phyloP scores from a whole-genome alignment of 2,113 vertebrate species.

The Hystrix cristata region DNA sequence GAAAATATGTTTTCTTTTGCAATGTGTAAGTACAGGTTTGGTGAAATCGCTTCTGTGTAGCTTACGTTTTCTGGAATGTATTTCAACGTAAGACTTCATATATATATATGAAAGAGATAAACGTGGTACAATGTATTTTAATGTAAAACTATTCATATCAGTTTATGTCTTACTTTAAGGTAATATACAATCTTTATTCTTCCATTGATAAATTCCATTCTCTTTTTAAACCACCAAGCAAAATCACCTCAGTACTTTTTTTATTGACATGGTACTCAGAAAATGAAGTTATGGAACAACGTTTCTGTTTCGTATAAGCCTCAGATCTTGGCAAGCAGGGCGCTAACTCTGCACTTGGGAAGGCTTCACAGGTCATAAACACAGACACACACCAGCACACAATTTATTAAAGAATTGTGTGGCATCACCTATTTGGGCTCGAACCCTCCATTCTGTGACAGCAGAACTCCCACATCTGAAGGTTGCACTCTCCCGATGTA shows the following conservation, averaged over 20 bases:
- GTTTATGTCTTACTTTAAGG: constrained; percentile 5
- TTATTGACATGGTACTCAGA: background rate
- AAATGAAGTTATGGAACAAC: background rate
- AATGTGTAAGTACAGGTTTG: constrained; percentile 14
- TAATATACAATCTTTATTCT: background rate
- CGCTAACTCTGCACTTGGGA: background rate
- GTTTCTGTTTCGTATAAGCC: background rate
- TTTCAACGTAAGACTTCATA: background rate
- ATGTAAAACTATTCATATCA: constrained; percentile 1
- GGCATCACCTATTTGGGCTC: background rate
- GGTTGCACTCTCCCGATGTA: background rate
- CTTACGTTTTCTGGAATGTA: constrained; percentile 26
- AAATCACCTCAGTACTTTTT: background rate
- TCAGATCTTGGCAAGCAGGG: background rate
- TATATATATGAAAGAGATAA: background rate
- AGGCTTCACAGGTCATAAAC: background rate
- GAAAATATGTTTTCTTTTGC: constrained; percentile 26
- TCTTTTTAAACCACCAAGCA: constrained; percentile 22
- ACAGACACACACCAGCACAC: background rate
- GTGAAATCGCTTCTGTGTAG: constrained; percentile 36
- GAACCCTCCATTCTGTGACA: background rate
- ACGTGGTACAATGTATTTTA: constrained; percentile 39
- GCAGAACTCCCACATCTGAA: background rate
- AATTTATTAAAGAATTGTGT: background rate
- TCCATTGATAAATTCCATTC: constrained; percentile 4